Evolutionary conservation across 2,797 vertebrate genomes (phyloP).

Genomic region (Clamator glandarius): DNA sequence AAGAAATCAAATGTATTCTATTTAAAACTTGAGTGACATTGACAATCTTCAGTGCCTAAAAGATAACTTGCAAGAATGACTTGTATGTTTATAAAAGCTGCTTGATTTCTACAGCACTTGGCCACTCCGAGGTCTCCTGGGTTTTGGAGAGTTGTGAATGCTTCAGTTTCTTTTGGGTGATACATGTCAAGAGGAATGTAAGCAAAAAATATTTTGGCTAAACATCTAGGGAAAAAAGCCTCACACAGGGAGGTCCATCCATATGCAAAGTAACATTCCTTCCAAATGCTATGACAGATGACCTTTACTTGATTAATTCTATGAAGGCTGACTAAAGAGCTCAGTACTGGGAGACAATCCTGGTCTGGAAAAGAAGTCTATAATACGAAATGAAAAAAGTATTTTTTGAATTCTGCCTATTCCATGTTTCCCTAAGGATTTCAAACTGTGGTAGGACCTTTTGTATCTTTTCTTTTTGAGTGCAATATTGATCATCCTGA

Average conservation of each 20-base stretch:
- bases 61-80: neutral
- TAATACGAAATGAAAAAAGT: neutral
- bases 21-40: neutral
- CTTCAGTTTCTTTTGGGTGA: neutral
- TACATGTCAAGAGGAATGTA: neutral
- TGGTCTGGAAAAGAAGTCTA: neutral
- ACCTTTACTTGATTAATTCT: constrained; percentile 3
- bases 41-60: neutral
- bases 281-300: neutral
- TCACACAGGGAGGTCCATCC: constrained; percentile 16
- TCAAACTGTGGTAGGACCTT: neutral
- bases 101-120: neutral
- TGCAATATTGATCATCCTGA: neutral
- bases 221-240: neutral
- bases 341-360: neutral
- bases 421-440: neutral
- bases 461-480: neutral
- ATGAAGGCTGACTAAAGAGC: neutral
- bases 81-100: neutral
- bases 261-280: constrained; percentile 12
- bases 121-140: neutral
- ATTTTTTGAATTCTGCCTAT: neutral
- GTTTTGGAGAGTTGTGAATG: neutral
- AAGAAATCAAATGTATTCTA: neutral
- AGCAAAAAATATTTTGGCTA: neutral